These are phyloP conservation scores for Eulemur coronatus DNA, from an alignment of 2,797 vertebrate species.

Conservation along the genomic window DNA sequence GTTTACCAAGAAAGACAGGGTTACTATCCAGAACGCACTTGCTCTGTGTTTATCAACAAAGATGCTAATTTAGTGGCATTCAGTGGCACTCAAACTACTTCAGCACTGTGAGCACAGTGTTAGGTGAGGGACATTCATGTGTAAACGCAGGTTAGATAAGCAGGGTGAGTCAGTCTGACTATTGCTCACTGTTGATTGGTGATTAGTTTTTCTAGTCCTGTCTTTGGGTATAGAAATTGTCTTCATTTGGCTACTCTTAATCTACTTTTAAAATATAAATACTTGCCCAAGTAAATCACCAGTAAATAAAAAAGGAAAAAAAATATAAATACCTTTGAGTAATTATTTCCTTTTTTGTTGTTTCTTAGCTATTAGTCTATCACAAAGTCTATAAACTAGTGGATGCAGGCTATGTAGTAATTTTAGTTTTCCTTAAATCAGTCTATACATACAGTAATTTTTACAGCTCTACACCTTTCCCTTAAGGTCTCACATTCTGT, in stretches of 20 bases:
- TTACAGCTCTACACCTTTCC: neutral
- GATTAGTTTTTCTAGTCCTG: neutral
- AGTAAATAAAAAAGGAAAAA: neutral
- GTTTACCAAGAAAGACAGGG: neutral
- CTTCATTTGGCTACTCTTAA: neutral
- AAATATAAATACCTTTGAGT: neutral
- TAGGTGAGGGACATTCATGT: neutral
- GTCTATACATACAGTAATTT: neutral
- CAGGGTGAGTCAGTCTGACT: neutral
- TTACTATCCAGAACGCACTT: neutral
- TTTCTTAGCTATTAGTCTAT: neutral
- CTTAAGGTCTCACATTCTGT: neutral
- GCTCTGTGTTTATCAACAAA: neutral
- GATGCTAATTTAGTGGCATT: neutral
- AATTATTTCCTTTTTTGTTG: neutral
- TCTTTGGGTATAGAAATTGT: neutral
- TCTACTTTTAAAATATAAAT: slow-evolving; percentile 9
- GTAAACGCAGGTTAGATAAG: neutral
- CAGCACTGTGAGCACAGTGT: neutral
- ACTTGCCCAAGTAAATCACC: neutral
- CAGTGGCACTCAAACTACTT: neutral
- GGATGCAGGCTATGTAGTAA: neutral
- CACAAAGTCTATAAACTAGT: neutral
- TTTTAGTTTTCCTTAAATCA: slow-evolving; percentile 3
- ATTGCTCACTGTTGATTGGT: neutral